Base-by-base conservation (phyloP, 2,797 vertebrate species). In the Alca torda region DNA sequence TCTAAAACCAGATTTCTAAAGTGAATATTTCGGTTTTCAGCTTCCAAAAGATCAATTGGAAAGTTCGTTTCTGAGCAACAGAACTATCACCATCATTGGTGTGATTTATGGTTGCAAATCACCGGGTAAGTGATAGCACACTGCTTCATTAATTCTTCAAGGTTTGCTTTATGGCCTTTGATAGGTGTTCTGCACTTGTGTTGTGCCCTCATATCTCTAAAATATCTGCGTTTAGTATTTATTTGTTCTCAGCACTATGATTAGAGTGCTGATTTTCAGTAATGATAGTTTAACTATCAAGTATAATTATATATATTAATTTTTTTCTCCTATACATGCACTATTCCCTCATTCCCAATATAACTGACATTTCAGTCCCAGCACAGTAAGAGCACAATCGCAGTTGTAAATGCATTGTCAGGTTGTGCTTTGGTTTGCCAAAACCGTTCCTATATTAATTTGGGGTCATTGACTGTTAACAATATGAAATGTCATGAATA, bases 401-500 rank as follows among this genome's bases (percentile, higher is more conserved):
- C 33, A 82, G 51, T 81, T 95, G 83, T 91, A 95, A 91, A 95
- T 79, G 77, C 51, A 87, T 93, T 93, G 90, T 95, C 87, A 93
- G 83, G 82, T 70, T 91, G 67, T 87, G 91, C 85, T 97, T 95
- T 90, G 73, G 76, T 95, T 95, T 95, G 85, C 91, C 85, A 68
- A 60, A 96, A 85, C 23, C 37, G 16, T 61, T 93, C 53, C 68
- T 90, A 76, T 97, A 94, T 95, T 96, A 90, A 88, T 96, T 90
- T 95, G 89, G 67, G 93, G 90, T 96, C 87, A 82, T 82, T 94
- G 91, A 95, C 90, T 95, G 73, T 85, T 97, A 96, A 94, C 87
- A 90, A 84, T 95, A 96, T 89, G 91, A 95, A 96, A 95, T 94
- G 95, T 91, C 95, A 96, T 95, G 89, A 95, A 96, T 93, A 96